phyloP scores from a whole-genome alignment of 2,888 invertebrate genomes.

The Erebia ligea region DNA sequence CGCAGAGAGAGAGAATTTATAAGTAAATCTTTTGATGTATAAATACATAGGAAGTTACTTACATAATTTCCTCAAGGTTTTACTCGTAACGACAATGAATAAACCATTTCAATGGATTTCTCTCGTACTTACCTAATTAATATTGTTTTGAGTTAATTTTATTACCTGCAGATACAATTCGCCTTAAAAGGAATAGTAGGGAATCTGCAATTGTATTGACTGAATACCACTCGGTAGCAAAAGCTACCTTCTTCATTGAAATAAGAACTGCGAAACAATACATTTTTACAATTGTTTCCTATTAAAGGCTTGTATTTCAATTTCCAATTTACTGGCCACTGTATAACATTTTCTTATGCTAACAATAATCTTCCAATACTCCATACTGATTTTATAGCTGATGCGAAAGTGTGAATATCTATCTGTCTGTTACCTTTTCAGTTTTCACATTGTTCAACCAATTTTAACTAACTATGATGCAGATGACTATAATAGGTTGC shows the following conservation, averaged over 20 bases:
- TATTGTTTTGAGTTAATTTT: constrained; percentile 16
- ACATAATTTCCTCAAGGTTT: background rate
- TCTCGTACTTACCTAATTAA: background rate
- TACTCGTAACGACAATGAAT: too few species aligned
- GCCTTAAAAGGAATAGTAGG: constrained; percentile 24
- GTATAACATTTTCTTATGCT: background rate
- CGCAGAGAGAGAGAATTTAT: too few species aligned
- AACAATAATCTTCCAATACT: too few species aligned
- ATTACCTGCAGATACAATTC: constrained; percentile 18
- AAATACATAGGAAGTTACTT: background rate
- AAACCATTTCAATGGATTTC: background rate
- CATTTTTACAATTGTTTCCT: constrained; percentile 9
- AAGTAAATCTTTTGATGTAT: background rate
- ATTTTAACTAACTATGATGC: too few species aligned
- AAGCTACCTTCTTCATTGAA: constrained; percentile 14
- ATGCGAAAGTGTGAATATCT: too few species aligned
- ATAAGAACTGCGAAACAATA: constrained; percentile 24
- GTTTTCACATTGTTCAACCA: too few species aligned
- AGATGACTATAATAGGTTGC: too few species aligned
- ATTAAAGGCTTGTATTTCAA: constrained; percentile 8
- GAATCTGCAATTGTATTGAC: constrained; percentile 26
- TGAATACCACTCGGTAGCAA: background rate
- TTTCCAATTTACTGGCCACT: background rate
- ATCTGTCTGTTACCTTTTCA: too few species aligned
- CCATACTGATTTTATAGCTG: too few species aligned